Percentiles rank a stretch among this genome's conserved stretches.
Conservation (phyloP, 1,140 invertebrate genomes). For the Aphelenchoides fujianensis region DNA sequence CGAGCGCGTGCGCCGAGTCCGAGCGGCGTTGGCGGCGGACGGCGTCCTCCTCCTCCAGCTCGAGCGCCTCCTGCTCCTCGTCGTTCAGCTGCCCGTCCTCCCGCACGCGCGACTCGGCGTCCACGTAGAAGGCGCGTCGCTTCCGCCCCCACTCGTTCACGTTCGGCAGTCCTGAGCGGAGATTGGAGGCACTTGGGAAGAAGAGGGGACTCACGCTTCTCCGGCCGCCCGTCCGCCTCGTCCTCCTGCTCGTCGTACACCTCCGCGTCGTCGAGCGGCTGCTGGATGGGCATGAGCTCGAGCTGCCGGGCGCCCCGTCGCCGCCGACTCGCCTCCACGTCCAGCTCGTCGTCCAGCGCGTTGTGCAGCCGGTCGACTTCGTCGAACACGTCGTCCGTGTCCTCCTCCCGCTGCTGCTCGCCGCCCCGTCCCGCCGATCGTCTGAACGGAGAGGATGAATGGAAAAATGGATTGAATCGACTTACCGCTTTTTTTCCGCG, state of each 20-base stretch:
- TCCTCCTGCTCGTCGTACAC: slow-evolving; percentile 39
- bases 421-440: no score
- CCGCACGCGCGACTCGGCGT: not conserved
- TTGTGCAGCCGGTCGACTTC: slow-evolving; percentile 19
- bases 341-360: not conserved
- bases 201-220: not conserved
- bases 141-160: slow-evolving; percentile 25
- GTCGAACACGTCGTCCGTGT: slow-evolving; percentile 21
- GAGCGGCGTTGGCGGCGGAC: slow-evolving; percentile 15
- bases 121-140: slow-evolving; percentile 18
- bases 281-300: not conserved
- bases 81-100: slow-evolving; percentile 20
- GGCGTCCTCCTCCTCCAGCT: slow-evolving; percentile 27
- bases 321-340: not conserved
- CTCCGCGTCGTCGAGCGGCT: slow-evolving; percentile 39
- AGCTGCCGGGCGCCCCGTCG: not conserved
- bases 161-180: slow-evolving; percentile 5
- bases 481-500: no score
- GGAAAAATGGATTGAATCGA: no score
- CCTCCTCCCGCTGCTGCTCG: no score
- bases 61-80: slow-evolving; percentile 24
- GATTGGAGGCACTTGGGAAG: not conserved
- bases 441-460: no score
- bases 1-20: slow-evolving; percentile 6
- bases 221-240: not conserved